A percentile compares a stretch with the other conserved stretches of the same genome.
These are phyloP conservation scores for Hapalemur alaotrensis DNA, from an alignment of 2,797 vertebrate species.

Conservation along the genomic window DNA sequence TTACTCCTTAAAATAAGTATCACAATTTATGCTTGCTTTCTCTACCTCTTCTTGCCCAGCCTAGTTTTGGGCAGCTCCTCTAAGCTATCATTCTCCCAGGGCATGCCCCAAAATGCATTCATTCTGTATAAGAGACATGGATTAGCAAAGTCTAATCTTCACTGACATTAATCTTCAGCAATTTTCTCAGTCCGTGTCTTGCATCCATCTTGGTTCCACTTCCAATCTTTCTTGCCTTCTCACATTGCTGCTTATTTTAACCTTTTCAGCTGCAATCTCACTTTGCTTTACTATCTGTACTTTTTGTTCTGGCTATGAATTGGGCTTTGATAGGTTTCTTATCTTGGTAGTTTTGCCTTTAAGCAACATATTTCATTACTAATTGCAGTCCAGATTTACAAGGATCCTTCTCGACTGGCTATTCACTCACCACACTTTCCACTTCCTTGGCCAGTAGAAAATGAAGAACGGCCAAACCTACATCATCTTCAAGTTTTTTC, in stretches of 20 bases:
- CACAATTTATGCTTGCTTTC: not conserved
- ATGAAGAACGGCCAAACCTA: not conserved
- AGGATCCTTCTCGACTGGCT: not conserved
- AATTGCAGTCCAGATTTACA: not conserved
- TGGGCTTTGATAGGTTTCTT: not conserved
- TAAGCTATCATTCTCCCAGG: not conserved
- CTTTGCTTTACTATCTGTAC: not conserved
- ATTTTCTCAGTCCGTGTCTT: not conserved
- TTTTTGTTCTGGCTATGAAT: not conserved
- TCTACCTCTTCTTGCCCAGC: not conserved
- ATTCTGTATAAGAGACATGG: not conserved
- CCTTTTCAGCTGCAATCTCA: not conserved
- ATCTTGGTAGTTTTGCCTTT: not conserved
- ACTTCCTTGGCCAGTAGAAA: not conserved
- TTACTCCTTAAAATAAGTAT: not conserved
- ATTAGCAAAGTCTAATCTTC: not conserved
- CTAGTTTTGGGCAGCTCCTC: fast-evolving
- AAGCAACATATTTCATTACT: not conserved
- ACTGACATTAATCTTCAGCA: not conserved
- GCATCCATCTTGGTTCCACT: not conserved
- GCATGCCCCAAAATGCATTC: not conserved
- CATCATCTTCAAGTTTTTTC: not conserved
- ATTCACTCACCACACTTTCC: not conserved
- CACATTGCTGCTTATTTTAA: not conserved
- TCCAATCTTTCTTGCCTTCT: not conserved